Conservation (phyloP, 1,140 invertebrate species). For the Contarinia nasturtii region DNA sequence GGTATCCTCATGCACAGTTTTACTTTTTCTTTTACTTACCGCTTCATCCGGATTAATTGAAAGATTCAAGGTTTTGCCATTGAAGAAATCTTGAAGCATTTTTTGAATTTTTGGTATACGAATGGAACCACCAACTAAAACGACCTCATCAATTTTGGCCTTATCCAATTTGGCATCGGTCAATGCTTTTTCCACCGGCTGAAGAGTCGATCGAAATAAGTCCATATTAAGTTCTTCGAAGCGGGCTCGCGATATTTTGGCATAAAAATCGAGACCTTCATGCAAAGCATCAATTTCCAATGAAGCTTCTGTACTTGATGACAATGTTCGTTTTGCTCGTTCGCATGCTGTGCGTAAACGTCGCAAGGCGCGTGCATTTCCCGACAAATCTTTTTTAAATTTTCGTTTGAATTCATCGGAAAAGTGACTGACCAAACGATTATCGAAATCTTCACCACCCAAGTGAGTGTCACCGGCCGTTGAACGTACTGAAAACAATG, state of each 20-base stretch:
- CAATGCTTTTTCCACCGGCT: conserved; percentile 46
- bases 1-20: too few species aligned
- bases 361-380: conserved; percentile 29
- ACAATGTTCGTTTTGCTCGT: conserved; percentile 33
- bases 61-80: conserved; percentile 38
- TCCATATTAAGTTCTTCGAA: conserved; percentile 44
- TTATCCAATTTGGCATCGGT: conserved; percentile 58
- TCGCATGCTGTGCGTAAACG: conserved; percentile 45
- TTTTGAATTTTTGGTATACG: conserved; percentile 44
- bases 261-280: conserved; percentile 38
- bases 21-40: too few species aligned
- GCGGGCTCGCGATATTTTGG: conserved; percentile 34
- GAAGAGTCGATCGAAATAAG: conserved; percentile 33
- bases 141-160: conserved; percentile 48
- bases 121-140: conserved; percentile 62
- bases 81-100: conserved; percentile 39
- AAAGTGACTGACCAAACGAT: conserved; percentile 54
- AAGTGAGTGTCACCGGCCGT: conserved; percentile 36
- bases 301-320: conserved; percentile 33
- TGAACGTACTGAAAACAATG: conserved; percentile 45
- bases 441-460: conserved; percentile 72
- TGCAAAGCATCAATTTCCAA: conserved; percentile 34
- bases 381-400: conserved; percentile 26
- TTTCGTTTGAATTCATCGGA: conserved; percentile 35
- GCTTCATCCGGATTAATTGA: conserved; percentile 49